A percentile compares a stretch with the other conserved stretches of the same genome.
phyloP scores from a whole-genome alignment of 2,888 invertebrate genomes.

The Dynastes hyllus region DNA sequence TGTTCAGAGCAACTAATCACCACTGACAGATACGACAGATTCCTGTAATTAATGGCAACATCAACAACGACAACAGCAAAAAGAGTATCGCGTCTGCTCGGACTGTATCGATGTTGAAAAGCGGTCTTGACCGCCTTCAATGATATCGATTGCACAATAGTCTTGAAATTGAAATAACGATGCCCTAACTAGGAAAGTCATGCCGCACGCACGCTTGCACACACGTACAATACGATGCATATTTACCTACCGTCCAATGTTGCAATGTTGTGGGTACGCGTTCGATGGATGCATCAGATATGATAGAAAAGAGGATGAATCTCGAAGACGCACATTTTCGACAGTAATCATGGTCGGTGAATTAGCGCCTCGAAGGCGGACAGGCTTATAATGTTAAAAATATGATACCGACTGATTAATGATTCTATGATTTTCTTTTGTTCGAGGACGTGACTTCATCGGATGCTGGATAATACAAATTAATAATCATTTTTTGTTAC shows the following conservation, averaged over 20 bases:
- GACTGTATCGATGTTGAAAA: background rate
- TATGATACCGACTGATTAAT: slow-evolving; percentile 27
- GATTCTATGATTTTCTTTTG: slow-evolving; percentile 11
- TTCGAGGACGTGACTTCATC: background rate
- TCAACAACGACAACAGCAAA: slow-evolving; percentile 1
- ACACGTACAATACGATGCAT: slow-evolving; percentile 1
- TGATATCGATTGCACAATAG: slow-evolving; percentile 36
- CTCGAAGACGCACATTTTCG: slow-evolving; percentile 7
- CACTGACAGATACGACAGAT: slow-evolving; percentile 34
- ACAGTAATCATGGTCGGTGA: background rate
- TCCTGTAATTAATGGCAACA: slow-evolving; percentile 40
- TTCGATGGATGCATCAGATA: background rate
- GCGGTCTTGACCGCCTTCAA: slow-evolving; percentile 15
- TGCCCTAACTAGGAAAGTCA: slow-evolving; percentile 29
- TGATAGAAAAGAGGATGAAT: background rate
- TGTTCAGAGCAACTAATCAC: slow-evolving; percentile 34
- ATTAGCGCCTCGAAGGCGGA: slow-evolving; percentile 28
- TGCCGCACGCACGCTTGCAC: background rate
- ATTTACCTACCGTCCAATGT: background rate
- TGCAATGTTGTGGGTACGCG: background rate
- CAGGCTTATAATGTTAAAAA: slow-evolving; percentile 11
- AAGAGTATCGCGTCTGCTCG: background rate
- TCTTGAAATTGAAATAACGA: slow-evolving; percentile 26
- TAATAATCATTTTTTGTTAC: too few relatives aligned
- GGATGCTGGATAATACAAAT: too few relatives aligned